Conservation (phyloP, 2,113 vertebrate species). For the Mirounga angustirostris region DNA sequence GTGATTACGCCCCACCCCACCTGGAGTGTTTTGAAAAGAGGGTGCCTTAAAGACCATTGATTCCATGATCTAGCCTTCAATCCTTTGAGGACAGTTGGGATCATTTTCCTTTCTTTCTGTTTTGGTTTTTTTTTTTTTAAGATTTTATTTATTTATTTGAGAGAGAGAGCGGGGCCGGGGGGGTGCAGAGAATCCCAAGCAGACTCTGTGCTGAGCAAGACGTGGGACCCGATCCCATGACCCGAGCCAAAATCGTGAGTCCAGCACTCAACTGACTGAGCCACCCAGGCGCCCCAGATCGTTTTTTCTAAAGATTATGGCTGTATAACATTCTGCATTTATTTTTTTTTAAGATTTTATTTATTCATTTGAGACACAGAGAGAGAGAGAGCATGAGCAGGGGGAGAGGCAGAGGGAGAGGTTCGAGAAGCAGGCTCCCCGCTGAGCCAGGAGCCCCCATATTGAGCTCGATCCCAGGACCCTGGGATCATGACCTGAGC, state of each 20-base stretch:
- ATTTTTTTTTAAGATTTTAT: too few species aligned
- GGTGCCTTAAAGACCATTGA: not conserved
- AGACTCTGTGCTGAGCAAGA: not conserved
- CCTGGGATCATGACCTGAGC: too few species aligned
- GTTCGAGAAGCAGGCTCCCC: too few species aligned
- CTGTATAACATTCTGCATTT: not conserved
- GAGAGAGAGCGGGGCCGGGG: not conserved
- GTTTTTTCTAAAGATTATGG: conserved; percentile 33
- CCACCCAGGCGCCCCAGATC: not conserved
- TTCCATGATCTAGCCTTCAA: not conserved
- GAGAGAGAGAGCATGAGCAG: too few species aligned
- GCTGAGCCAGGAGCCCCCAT: too few species aligned
- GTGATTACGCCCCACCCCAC: not conserved
- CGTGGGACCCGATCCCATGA: not conserved
- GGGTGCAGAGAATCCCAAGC: not conserved
- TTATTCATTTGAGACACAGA: too few species aligned
- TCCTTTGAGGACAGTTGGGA: not conserved
- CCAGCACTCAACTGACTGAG: not conserved
- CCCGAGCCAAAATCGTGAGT: not conserved
- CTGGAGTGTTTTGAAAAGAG: conserved; percentile 24
- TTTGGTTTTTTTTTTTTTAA: not conserved
- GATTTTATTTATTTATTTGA: not conserved
- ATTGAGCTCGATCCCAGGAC: too few species aligned
- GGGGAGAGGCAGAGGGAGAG: too few species aligned
- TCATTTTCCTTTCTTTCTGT: not conserved